These are phyloP conservation scores for Lycaon pictus DNA, from an alignment of 2,113 vertebrate genomes.

Conservation along the genomic window DNA sequence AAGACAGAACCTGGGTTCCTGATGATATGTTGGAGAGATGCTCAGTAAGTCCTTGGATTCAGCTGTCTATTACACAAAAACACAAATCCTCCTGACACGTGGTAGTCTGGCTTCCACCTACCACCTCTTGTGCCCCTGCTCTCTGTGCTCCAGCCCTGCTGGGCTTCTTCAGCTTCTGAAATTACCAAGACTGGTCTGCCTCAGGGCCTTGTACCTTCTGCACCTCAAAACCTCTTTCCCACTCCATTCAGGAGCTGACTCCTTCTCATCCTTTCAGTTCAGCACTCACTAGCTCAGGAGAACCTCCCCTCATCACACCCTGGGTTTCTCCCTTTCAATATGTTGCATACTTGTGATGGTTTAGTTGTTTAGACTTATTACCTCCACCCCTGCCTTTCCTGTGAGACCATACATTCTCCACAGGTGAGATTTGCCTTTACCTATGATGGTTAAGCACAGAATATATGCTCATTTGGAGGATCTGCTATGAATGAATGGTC, in stretches of 20 bases:
- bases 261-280: not conserved
- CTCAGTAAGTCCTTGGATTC: not conserved
- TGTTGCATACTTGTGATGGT: not conserved
- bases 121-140: not conserved
- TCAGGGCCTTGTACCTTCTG: not conserved
- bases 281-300: not conserved
- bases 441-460: not conserved
- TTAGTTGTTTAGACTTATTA: not conserved
- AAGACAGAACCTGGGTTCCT: not conserved
- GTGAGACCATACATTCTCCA: not conserved
- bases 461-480: accelerated
- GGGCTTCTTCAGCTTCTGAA: not conserved
- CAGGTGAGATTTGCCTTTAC: not conserved
- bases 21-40: not conserved
- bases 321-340: not conserved
- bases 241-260: not conserved
- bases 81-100: not conserved
- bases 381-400: not conserved
- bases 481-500: not conserved
- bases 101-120: not conserved
- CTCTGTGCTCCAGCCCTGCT: not conserved
- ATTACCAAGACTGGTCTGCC: not conserved
- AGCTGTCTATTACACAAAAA: not conserved
- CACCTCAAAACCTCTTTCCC: not conserved
- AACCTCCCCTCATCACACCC: not conserved